Conservation (phyloP, 1,140 invertebrate genomes). For the Maniola jurtina region DNA sequence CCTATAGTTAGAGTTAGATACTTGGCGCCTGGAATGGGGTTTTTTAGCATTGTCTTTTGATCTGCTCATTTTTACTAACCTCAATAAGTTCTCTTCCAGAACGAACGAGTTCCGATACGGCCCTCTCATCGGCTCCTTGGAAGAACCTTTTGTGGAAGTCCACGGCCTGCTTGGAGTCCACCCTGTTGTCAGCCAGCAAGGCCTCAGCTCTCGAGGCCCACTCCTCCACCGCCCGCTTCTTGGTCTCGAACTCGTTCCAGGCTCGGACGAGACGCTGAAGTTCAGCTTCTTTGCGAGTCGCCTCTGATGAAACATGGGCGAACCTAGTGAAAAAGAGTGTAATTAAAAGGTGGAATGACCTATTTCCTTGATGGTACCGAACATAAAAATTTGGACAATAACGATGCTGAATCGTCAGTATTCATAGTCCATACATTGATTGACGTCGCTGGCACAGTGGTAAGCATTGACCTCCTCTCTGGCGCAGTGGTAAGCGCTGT, state of each 20-base stretch:
- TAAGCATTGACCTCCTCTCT: too few relatives aligned
- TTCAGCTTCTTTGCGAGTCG: conserved; percentile 88
- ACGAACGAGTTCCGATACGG: conserved; percentile 89
- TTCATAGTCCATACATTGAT: too few relatives aligned
- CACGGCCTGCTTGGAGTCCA: conserved; percentile 89
- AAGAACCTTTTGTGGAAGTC: conserved; percentile 92
- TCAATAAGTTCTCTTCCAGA: conserved; percentile 88
- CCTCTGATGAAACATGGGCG: conserved; percentile 84
- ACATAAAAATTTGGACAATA: too few relatives aligned
- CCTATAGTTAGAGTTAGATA: too few relatives aligned
- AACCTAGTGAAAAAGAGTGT: conserved; percentile 78
- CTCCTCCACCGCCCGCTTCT: conserved; percentile 88
- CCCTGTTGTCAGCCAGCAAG: conserved; percentile 88
- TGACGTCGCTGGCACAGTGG: too few relatives aligned
- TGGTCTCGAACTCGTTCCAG: conserved; percentile 92
- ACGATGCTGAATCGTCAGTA: too few relatives aligned
- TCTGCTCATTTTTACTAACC: conserved; percentile 31
- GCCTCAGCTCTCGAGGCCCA: conserved; percentile 92
- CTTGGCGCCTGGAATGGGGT: too few relatives aligned
- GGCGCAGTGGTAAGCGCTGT: too few relatives aligned
- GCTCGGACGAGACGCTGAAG: conserved; percentile 88
- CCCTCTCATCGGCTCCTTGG: conserved; percentile 89
- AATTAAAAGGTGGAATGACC: background rate
- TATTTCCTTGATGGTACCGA: too few relatives aligned
- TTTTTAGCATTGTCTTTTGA: too few relatives aligned